Evolutionary conservation across 2,113 vertebrate genomes (phyloP), one percentile per base, ranked within the genome.

Genomic region (Tetrao urogallus): DNA sequence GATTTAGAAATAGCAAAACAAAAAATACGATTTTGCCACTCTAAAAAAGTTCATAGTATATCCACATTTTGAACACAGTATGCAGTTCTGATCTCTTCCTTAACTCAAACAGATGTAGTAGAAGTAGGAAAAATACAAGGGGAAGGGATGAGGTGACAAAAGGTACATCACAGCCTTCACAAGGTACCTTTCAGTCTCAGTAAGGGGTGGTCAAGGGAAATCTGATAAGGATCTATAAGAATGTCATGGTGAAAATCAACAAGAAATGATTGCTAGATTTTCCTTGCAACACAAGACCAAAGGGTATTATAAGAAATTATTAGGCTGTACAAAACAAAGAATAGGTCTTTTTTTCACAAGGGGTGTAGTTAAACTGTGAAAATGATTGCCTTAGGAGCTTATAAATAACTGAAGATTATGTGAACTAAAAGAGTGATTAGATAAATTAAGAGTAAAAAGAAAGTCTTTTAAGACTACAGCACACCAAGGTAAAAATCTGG

Each of bases 1-100:
- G 28, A 21, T 86, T 94, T 94, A 57, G 76, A 95, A 92, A 96
- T 64, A 91, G 82, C 56, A 77, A 77, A 94, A 20, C 64, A 96
- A 60, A 95, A 94, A 90, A 90, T 67, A 83, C 36, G 76, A 92
- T 75, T 92, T 75, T 2, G 1, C 40, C 1, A 2, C 57, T 93
- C 72, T 73, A 88, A 91, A 89, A 84, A 72, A 64, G 65, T 65
- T 82, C 71, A 47, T 0, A 0, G 5, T 67, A 78, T 90, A 86
- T 76, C 69, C 57, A 90, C 38, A 78, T 86, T 88, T 89, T 56
- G 73, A 86, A 83, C 3, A 18, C 52, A 72, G 65, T 34, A 60
- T 0, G 25, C 61, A 50, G 50, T 86, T 86, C 69, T 75, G 43
- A 52, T 94, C 50, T 74, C 42, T 67, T 58, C 67, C n/a, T 80